Conservation (phyloP, 2,797 vertebrate species). For the Acomys russatus region DNA sequence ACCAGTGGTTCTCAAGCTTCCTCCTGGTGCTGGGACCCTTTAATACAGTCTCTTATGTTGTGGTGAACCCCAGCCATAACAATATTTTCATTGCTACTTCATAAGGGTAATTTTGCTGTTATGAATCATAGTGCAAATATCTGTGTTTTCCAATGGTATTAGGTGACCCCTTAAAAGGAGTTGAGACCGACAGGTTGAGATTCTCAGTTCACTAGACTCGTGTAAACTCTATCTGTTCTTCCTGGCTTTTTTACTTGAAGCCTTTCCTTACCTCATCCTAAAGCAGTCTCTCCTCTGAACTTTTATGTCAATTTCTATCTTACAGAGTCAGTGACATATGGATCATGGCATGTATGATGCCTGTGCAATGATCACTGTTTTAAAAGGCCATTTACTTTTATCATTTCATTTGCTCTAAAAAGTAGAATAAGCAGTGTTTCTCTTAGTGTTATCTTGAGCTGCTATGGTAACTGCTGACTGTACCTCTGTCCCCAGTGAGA, state of each 20-base stretch:
- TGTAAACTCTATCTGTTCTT: background rate
- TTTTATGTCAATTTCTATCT: background rate
- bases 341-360: background rate
- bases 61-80: background rate
- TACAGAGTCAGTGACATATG: no score
- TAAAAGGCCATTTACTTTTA: background rate
- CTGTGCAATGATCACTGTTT: background rate
- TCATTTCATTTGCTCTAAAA: background rate
- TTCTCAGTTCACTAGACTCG: background rate
- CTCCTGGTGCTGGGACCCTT: background rate
- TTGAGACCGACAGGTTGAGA: background rate
- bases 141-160: background rate
- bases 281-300: background rate
- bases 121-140: background rate
- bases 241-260: background rate
- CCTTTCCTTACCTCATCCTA: background rate
- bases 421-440: background rate
- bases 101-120: background rate
- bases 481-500: background rate
- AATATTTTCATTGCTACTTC: background rate
- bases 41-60: background rate
- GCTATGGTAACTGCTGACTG: background rate
- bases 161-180: background rate
- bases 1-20: background rate
- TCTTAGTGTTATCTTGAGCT: background rate